Evolutionary conservation across 2,797 vertebrate species (phyloP).

Genomic region (Propithecus perrieri): DNA sequence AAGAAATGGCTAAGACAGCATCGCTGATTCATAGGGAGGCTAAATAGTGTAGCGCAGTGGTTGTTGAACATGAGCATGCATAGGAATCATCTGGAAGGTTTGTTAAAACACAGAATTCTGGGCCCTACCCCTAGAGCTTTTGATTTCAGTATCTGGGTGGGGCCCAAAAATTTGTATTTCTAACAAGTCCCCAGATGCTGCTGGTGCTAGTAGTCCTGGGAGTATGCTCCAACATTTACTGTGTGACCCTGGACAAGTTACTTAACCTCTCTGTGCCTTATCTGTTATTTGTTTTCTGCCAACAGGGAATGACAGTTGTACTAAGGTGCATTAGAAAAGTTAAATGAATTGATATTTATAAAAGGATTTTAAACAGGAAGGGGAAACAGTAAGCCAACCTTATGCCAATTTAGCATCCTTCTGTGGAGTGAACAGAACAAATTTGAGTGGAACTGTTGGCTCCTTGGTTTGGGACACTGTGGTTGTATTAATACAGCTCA

Average conservation of each 20-base stretch:
- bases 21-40: not conserved
- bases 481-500: constrained; percentile 1
- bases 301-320: not conserved
- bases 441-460: not conserved
- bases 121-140: not conserved
- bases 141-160: not conserved
- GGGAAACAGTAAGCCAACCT: not conserved
- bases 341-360: constrained; percentile 19
- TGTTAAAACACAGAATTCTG: constrained; percentile 23
- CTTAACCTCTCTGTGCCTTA: not conserved
- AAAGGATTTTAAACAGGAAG: constrained; percentile 21
- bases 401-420: constrained; percentile 20
- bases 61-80: not conserved
- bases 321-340: not conserved
- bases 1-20: not conserved
- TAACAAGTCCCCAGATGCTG: not conserved
- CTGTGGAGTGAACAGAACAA: constrained; percentile 3
- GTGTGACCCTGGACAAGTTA: not conserved
- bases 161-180: not conserved
- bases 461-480: not conserved
- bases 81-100: not conserved
- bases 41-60: not conserved
- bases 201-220: not conserved
- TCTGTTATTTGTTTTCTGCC: constrained; percentile 19
- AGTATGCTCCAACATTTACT: not conserved